Conservation (phyloP, 1,140 invertebrate genomes). For the Neodiprion pinetum region DNA sequence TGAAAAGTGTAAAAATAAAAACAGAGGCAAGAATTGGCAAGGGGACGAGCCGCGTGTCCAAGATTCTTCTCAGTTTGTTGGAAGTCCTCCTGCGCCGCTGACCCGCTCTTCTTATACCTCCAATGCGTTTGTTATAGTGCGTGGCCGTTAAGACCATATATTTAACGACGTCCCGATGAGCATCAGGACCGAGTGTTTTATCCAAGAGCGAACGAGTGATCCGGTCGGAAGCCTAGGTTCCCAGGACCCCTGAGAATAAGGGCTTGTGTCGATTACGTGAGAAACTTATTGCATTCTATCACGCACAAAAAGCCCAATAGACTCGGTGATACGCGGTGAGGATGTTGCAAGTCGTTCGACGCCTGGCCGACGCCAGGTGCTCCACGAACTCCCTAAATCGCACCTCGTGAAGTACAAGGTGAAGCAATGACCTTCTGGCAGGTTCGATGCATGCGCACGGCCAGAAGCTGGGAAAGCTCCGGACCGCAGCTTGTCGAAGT, state of each 20-base stretch:
- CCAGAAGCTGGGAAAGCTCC: no score
- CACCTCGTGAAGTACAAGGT: no score
- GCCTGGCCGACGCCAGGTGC: no score
- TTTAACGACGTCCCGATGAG: background rate
- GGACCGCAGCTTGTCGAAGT: no score
- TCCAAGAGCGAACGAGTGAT: background rate
- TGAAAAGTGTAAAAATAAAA: constrained; percentile 6
- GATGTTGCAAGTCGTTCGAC: no score
- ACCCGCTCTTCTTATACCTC: background rate
- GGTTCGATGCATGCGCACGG: no score
- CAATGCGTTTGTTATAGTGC: background rate
- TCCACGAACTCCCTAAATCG: no score
- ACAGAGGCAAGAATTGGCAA: constrained; percentile 2
- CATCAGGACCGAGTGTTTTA: background rate
- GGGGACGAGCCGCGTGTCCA: background rate
- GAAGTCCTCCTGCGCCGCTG: constrained; percentile 1
- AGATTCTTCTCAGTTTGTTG: constrained; percentile 5
- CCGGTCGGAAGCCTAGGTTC: background rate
- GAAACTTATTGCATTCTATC: background rate
- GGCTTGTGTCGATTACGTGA: background rate
- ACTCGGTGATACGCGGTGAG: no score
- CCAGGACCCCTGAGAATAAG: background rate
- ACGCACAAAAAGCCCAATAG: no score
- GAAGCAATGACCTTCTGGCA: no score
- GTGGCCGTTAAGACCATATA: background rate